Base-by-base conservation (phyloP, 1,140 invertebrate genomes). In the Thaumetopoea pityocampa region DNA sequence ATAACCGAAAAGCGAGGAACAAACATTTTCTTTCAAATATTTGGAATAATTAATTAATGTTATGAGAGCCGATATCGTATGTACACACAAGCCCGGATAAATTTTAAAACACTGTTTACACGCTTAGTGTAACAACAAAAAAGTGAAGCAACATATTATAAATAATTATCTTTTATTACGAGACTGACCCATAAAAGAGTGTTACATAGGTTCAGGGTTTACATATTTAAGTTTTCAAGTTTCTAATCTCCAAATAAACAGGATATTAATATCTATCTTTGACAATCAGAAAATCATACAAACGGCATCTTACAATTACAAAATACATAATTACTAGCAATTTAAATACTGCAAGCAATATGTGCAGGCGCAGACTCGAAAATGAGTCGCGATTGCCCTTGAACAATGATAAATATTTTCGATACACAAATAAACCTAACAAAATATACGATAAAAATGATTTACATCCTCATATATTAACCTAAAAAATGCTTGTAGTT, bases 401-500 rank as follows among this genome's bases (percentile, higher is more conserved):
- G 51, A 58, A 54, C 43, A 56, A 58, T 33, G 57, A 60, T 58
- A 65, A 67, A 63, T 67, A 66, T 65, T 66, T 67, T 64, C 35
- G 30, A 67, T 66, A 76, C 59, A 79, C 58, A 67, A 71, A 77
- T 73, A 79, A 73, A 76, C 68, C 74, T 79, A 79, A 81, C 65
- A 79, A 81, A 80, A 68, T 72, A 79, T 64, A 79, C 44, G 61
- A 68, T 79, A 77, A 70, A 78, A 82, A 83, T 79, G 72, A 83
- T 83, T 81, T 81, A 83, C 74, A 81, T 81, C 74, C 71, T 77
- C 69, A 72, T 73, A 72, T 73, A n/a, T n/a, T n/a, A 81, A 83
- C 70, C 70, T 81, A 81, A 81, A 72, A 77, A 76, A 72, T 48
- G 48, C 55, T 56, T 69, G 58, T 23, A 66, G 60, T 67, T 61